Percentiles rank a stretch among this genome's conserved stretches.
These are phyloP conservation scores for Ornithoptera alexandrae DNA, from an alignment of 2,888 invertebrate species.

Conservation along the genomic window DNA sequence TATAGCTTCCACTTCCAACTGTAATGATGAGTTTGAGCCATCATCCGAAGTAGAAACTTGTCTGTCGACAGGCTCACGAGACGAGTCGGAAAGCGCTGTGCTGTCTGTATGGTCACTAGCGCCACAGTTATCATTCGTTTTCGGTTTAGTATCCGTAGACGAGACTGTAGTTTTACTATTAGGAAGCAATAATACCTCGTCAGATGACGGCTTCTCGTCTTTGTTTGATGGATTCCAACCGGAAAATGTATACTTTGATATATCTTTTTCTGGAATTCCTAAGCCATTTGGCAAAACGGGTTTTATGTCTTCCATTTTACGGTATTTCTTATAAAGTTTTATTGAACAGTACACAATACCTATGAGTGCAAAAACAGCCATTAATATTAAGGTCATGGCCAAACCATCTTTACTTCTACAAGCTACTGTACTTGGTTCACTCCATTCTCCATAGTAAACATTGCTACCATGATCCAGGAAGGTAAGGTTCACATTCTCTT, in stretches of 20 bases:
- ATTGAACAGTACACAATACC: slow-evolving; percentile 57
- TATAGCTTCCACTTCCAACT: slow-evolving; percentile 57
- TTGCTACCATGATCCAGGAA: slow-evolving; percentile 41
- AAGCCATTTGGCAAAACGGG: slow-evolving; percentile 84
- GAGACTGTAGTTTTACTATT: slow-evolving; percentile 58
- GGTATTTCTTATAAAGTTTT: slow-evolving; percentile 81
- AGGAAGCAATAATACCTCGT: slow-evolving; percentile 69
- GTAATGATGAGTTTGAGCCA: slow-evolving; percentile 65
- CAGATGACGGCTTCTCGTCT: slow-evolving; percentile 71
- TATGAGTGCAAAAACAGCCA: slow-evolving; percentile 54
- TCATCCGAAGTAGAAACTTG: slow-evolving; percentile 68
- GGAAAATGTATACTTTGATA: slow-evolving; percentile 63
- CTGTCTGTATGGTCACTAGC: slow-evolving; percentile 73
- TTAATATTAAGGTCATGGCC: slow-evolving; percentile 57
- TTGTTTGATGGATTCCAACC: slow-evolving; percentile 65
- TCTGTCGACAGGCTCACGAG: slow-evolving; percentile 59
- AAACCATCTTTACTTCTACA: slow-evolving; percentile 58
- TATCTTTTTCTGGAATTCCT: slow-evolving; percentile 70
- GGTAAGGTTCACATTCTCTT: slow-evolving; percentile 45
- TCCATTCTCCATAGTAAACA: slow-evolving; percentile 62
- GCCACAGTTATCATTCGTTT: slow-evolving; percentile 57
- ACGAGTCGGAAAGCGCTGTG: slow-evolving; percentile 69
- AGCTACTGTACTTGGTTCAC: slow-evolving; percentile 53
- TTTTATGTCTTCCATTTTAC: slow-evolving; percentile 84
- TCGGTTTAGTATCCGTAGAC: slow-evolving; percentile 59